Percentiles rank a stretch among this genome's conserved stretches.
These are phyloP conservation scores for Formica exsecta DNA, from an alignment of 1,140 invertebrate species.

Conservation along the genomic window DNA sequence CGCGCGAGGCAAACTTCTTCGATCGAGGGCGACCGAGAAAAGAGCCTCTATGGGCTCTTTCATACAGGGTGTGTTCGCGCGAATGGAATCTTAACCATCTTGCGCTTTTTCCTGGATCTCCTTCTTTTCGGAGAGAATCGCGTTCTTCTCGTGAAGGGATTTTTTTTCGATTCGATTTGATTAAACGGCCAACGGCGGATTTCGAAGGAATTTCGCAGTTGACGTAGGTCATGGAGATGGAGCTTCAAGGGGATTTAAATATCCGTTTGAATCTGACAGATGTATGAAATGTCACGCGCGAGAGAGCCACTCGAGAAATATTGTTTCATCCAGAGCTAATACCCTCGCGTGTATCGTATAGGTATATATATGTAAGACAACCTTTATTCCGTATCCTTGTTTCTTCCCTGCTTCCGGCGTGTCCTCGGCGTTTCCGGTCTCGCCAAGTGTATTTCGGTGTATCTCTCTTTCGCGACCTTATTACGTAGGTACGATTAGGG, in stretches of 20 bases:
- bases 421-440: slow-evolving; percentile 23
- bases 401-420: slow-evolving; percentile 40
- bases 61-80: background rate
- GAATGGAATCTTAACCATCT: no score
- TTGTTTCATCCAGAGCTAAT: slow-evolving; percentile 9
- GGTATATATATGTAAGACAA: background rate
- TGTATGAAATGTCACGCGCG: background rate
- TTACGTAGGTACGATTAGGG: slow-evolving; percentile 40
- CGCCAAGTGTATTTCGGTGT: slow-evolving; percentile 57
- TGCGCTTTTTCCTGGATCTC: no score
- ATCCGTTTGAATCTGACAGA: background rate
- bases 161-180: no score
- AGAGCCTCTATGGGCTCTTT: background rate
- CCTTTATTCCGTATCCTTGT: background rate
- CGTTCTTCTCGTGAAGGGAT: no score
- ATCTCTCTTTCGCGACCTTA: slow-evolving; percentile 39
- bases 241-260: background rate
- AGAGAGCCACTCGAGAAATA: background rate
- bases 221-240: background rate
- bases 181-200: no score
- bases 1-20: background rate
- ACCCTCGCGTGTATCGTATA: background rate
- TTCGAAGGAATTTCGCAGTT: background rate
- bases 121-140: no score
- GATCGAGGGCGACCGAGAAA: slow-evolving; percentile 7